Percentiles rank a stretch among this genome's conserved stretches.
phyloP scores from a whole-genome alignment of 2,888 invertebrate genomes.

The Pachliopta kotzebuea region DNA sequence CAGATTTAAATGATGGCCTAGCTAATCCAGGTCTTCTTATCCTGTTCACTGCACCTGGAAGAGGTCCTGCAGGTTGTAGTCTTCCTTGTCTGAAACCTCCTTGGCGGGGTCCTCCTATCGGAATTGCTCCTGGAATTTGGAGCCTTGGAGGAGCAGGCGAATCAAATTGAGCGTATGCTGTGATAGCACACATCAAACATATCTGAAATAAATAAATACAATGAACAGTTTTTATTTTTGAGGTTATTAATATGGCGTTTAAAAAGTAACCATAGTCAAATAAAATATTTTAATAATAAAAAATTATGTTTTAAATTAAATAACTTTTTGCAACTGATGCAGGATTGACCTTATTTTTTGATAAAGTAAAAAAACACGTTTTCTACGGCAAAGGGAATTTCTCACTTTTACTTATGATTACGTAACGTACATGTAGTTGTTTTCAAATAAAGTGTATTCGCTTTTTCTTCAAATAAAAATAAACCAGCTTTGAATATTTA shows the following conservation, averaged over 20 bases:
- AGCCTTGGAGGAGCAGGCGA: constrained; percentile 83
- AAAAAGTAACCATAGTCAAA: neutral
- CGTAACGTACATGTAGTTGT: no score
- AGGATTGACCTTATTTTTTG: neutral
- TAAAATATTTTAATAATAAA: neutral
- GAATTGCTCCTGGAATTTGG: constrained; percentile 83
- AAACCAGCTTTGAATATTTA: no score
- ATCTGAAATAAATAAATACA: constrained; percentile 55
- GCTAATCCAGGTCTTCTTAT: constrained; percentile 66
- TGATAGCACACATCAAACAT: constrained; percentile 74
- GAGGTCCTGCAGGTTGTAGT: constrained; percentile 48
- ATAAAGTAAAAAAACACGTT: neutral
- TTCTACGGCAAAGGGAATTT: no score
- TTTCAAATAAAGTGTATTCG: no score
- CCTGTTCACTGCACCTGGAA: constrained; percentile 52
- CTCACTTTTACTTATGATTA: no score
- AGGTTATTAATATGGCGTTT: neutral
- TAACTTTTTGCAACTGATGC: neutral
- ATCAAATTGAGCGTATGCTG: constrained; percentile 76
- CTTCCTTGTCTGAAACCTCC: constrained; percentile 69
- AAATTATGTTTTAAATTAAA: neutral
- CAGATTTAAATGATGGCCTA: constrained; percentile 70
- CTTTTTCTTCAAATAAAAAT: no score
- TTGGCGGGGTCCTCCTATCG: constrained; percentile 59
- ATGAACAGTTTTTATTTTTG: neutral